A percentile compares a stretch with the other conserved stretches of the same genome.
Evolutionary conservation across 2,797 vertebrate genomes (phyloP).

Genomic region (Rhinella marina): DNA sequence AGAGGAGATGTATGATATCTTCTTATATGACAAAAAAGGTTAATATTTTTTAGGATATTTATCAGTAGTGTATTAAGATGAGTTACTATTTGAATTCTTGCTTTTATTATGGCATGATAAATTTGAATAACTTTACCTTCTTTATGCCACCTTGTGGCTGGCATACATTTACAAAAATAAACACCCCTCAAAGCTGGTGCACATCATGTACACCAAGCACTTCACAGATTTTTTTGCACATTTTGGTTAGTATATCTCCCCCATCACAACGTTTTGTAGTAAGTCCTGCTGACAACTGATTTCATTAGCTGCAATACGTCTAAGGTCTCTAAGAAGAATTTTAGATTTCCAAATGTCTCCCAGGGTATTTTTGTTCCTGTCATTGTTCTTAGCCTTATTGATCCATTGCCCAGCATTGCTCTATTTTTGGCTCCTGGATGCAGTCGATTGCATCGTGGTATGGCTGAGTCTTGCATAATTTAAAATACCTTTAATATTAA

Average conservation of each 20-base stretch:
- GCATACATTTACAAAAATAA: not conserved
- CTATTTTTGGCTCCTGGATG: constrained; percentile 17
- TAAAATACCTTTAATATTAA: constrained; percentile 25
- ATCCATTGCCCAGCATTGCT: constrained; percentile 31
- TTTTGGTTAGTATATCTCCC: not conserved
- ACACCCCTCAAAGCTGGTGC: not conserved
- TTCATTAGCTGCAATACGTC: constrained; percentile 1
- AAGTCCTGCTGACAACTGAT: not conserved
- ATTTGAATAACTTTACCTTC: not conserved
- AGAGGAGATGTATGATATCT: no score
- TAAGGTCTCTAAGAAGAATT: not conserved
- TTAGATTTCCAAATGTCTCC: not conserved
- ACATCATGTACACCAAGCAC: no score
- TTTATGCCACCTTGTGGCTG: not conserved
- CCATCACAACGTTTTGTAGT: not conserved
- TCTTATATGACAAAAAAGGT: no score
- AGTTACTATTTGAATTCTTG: no score
- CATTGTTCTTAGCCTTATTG: constrained; percentile 8
- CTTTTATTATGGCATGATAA: no score
- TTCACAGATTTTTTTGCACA: not conserved
- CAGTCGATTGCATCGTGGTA: not conserved
- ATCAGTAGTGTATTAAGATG: no score
- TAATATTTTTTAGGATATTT: no score
- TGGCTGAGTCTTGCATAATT: constrained; percentile 14
- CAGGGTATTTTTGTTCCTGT: constrained; percentile 24